Evolutionary conservation across 2,888 invertebrate species (phyloP).

Genomic region (Lamellibrachia satsuma): DNA sequence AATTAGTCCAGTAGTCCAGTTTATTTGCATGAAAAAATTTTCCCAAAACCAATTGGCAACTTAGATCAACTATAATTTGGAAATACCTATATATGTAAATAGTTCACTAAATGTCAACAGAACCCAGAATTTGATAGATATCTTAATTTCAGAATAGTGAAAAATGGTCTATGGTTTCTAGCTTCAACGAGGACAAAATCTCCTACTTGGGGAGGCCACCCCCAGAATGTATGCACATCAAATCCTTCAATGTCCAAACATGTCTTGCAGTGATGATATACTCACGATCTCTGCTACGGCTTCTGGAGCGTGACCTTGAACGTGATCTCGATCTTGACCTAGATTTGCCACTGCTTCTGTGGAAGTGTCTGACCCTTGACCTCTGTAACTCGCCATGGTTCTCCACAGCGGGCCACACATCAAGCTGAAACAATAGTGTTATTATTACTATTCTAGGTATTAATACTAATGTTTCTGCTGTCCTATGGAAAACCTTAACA

Average conservation of each 20-base stretch:
- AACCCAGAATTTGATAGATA: not conserved
- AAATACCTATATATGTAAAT: not conserved
- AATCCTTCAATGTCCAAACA: not conserved
- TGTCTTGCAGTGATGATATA: not conserved
- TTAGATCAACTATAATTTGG: not conserved
- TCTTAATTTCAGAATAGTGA: not conserved
- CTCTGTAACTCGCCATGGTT: conserved; percentile 1
- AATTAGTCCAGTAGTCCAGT: not conserved
- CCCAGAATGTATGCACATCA: not conserved
- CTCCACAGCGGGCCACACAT: not conserved
- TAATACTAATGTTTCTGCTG: no score
- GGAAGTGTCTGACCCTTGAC: conserved; percentile 13
- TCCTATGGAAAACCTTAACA: no score
- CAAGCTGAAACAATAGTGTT: not conserved
- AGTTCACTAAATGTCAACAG: not conserved
- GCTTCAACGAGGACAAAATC: not conserved
- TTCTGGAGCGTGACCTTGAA: conserved; percentile 28
- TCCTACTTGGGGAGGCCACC: not conserved
- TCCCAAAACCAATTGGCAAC: not conserved
- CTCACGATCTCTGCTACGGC: conserved; percentile 27
- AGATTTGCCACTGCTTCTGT: conserved; percentile 27
- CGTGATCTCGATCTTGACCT: conserved; percentile 30
- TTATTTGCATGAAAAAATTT: not conserved
- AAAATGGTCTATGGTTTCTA: not conserved
- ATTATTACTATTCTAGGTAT: not conserved